phyloP scores from a whole-genome alignment of 1,140 invertebrate genomes.

The Drosophila sucinea region DNA sequence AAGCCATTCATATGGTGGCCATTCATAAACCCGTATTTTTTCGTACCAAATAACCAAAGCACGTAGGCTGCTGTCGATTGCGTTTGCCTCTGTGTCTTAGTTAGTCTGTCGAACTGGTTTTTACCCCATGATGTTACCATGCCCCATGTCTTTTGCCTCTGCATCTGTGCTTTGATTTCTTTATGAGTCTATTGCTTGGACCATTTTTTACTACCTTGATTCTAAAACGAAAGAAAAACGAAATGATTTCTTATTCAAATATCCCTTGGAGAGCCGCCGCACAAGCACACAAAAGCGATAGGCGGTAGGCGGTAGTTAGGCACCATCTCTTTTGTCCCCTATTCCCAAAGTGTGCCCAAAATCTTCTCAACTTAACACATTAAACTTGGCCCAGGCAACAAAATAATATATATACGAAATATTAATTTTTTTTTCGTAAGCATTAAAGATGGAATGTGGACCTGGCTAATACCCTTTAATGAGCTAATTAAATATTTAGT shows the following conservation, averaged over 20 bases:
- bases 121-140: too few species aligned
- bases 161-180: slow-evolving; percentile 59
- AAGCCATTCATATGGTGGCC: slow-evolving; percentile 72
- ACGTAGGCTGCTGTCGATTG: slow-evolving; percentile 63
- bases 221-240: not conserved
- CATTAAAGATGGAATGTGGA: not conserved
- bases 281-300: not conserved
- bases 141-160: not conserved
- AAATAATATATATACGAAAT: slow-evolving; percentile 10
- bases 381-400: slow-evolving; percentile 13
- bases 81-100: slow-evolving; percentile 43
- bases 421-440: slow-evolving; percentile 35
- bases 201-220: slow-evolving; percentile 9
- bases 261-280: not conserved
- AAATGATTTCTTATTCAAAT: slow-evolving; percentile 61
- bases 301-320: not conserved
- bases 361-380: slow-evolving; percentile 36
- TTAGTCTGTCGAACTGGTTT: slow-evolving; percentile 65
- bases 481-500: not conserved
- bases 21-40: slow-evolving; percentile 78
- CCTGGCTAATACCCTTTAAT: not conserved
- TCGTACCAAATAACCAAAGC: slow-evolving; percentile 34
- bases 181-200: slow-evolving; percentile 58
- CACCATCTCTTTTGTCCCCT: not conserved
- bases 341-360: slow-evolving; percentile 22